Evolutionary conservation across 2,888 invertebrate species (phyloP), one percentile per base, ranked within the genome.

Genomic region (Linyphia triangularis): DNA sequence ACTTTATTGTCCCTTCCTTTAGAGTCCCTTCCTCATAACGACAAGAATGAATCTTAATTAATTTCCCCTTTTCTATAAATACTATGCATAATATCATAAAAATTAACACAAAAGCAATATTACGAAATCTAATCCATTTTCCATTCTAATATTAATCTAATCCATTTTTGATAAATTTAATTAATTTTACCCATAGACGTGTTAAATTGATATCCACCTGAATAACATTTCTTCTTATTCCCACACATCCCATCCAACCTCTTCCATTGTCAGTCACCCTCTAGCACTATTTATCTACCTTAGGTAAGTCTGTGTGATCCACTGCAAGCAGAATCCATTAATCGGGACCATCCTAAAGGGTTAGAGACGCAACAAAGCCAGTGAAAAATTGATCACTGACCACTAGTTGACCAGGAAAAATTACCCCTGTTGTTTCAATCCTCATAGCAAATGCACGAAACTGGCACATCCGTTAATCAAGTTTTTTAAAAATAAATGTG

Each of bases 321-420:
- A 37, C 40, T 40, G 19, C 26, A 51, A 73, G 73, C 24, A 19
- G 24, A n/a, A 24, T 75, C 40, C 84, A 33, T 82, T 72, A 67
- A 40, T 83, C 83, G 24, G 43, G 13, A 61, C 65, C 65, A 19
- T 28, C 65, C 59, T 63, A 33, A 67, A 65, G 43, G 73, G 75
- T 75, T 61, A 63, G 59, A 72, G 22, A 73, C n/a, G 6, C 24
- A 30, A 67, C 30, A 28, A 33, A 24, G 37, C 16, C 51, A 69
- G 61, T 70, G 85, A 78, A 78, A 70, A 70, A 85, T 85, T 70
- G 77, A 85, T 78, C 85, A 70, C 85, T 61, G 85, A 85, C 85
- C 85, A 70, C 13, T 30, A 57, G 67, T 77, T 77, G 59, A 67
- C 75, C 77, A 70, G 85, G 82, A 82, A 82, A 61, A 61, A 82